phyloP scores from a whole-genome alignment of 30 jellyfish, hydroid and myxozoan species.

The Calvadosia cruxmelitensis region DNA sequence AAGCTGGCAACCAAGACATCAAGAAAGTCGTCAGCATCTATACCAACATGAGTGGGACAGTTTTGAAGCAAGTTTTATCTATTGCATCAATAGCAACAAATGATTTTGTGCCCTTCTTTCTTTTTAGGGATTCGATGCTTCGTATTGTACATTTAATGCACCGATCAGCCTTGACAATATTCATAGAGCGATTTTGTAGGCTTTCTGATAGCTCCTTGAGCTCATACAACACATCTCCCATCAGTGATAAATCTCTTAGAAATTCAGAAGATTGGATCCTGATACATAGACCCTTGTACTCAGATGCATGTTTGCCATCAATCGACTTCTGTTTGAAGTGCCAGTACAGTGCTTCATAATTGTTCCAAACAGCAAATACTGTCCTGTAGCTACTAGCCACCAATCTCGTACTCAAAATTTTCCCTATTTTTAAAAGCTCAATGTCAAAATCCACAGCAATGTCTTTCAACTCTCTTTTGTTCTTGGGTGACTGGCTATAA shows the following conservation, averaged over 20 bases:
- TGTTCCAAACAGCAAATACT: slow-evolving; percentile 24
- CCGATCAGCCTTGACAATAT: slow-evolving; percentile 13
- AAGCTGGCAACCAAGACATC: background rate
- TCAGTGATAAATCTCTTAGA: slow-evolving; percentile 31
- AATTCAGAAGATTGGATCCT: slow-evolving; percentile 15
- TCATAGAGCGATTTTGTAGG: slow-evolving; percentile 23
- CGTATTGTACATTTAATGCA: slow-evolving; percentile 21
- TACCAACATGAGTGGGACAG: background rate
- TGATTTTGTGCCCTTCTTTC: background rate
- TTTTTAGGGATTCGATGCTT: background rate
- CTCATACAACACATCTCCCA: slow-evolving; percentile 23
- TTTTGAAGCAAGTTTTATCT: background rate
- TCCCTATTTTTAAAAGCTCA: slow-evolving; percentile 34
- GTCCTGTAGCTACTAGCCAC: slow-evolving; percentile 42
- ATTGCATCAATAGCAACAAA: background rate
- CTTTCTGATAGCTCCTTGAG: slow-evolving; percentile 17
- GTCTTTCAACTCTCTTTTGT: slow-evolving; percentile 25
- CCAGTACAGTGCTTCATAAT: slow-evolving; percentile 7
- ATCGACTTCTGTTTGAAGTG: slow-evolving; percentile 2
- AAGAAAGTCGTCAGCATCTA: background rate
- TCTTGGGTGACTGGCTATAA: slow-evolving; percentile 16
- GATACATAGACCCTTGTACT: slow-evolving; percentile 16
- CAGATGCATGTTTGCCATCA: background rate
- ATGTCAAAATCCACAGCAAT: slow-evolving; percentile 22
- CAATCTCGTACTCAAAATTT: slow-evolving; percentile 35